Conservation (phyloP, 2,888 invertebrate genomes). For the Melanchra persicariae region DNA sequence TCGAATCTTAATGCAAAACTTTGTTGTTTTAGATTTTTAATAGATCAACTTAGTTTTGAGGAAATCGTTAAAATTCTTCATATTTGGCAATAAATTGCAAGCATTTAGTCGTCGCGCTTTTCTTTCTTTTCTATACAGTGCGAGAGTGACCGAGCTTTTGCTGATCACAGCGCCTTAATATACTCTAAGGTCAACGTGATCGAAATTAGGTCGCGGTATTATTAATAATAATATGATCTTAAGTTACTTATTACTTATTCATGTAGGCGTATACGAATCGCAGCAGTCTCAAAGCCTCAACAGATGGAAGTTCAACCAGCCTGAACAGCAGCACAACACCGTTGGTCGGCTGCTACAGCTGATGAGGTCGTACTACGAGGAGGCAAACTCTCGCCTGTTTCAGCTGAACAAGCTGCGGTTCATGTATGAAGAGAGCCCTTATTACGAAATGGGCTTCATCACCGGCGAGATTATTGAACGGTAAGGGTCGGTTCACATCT, state of each 20-base stretch:
- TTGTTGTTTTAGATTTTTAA: no score
- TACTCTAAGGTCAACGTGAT: no score
- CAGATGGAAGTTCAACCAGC: fast-evolving
- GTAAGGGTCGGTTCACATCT: no score
- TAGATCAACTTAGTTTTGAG: no score
- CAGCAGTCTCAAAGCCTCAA: fast-evolving
- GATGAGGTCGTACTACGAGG: conserved; percentile 62
- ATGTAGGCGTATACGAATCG: background rate
- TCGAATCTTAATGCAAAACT: no score
- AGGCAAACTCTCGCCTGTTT: conserved; percentile 2
- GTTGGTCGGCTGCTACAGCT: background rate
- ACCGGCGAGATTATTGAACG: conserved; percentile 75
- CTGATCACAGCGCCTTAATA: no score
- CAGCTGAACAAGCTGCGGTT: conserved; percentile 61
- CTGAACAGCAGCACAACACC: fast-evolving
- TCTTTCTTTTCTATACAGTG: no score
- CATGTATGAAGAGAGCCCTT: conserved; percentile 69
- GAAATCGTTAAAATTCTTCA: no score
- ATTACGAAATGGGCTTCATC: conserved; percentile 75
- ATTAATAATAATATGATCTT: background rate
- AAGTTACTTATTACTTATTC: background rate
- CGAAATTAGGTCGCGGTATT: no score
- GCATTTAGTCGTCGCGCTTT: no score
- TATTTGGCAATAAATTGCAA: no score
- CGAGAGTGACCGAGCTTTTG: no score